These are phyloP conservation scores for Dysdera silvatica DNA, from an alignment of 1,140 invertebrate species.

Conservation along the genomic window DNA sequence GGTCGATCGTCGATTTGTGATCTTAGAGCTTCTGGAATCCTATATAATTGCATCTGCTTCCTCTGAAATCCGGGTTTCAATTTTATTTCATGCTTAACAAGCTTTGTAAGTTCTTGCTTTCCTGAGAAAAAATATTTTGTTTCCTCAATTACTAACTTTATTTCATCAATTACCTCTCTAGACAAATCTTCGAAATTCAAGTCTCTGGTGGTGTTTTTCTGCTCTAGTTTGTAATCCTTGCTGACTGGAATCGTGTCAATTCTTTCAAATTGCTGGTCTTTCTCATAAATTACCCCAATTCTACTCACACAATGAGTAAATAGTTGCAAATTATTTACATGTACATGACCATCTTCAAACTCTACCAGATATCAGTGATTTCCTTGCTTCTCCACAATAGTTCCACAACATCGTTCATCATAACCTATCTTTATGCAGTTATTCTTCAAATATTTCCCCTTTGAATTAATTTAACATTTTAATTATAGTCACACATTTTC, in stretches of 20 bases:
- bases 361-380: not conserved
- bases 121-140: too few species aligned
- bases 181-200: not conserved
- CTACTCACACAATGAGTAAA: not conserved
- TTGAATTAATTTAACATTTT: too few species aligned
- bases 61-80: not conserved
- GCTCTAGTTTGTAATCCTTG: not conserved
- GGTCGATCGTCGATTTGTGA: slow-evolving; percentile 16
- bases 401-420: too few species aligned
- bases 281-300: not conserved
- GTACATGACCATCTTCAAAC: not conserved
- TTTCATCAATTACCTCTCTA: not conserved
- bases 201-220: not conserved
- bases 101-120: too few species aligned
- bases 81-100: not conserved
- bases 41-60: slow-evolving; percentile 1
- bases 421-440: too few species aligned
- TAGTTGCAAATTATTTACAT: not conserved
- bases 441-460: too few species aligned
- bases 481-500: too few species aligned
- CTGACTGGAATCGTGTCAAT: not conserved
- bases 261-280: not conserved
- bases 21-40: not conserved
- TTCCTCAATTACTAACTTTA: too few species aligned
- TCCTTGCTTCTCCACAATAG: not conserved